A percentile compares a stretch with the other conserved stretches of the same genome.
Evolutionary conservation across 92 coral and sea anemone species (phyloP).

Genomic region (Epizoanthus ramosus): DNA sequence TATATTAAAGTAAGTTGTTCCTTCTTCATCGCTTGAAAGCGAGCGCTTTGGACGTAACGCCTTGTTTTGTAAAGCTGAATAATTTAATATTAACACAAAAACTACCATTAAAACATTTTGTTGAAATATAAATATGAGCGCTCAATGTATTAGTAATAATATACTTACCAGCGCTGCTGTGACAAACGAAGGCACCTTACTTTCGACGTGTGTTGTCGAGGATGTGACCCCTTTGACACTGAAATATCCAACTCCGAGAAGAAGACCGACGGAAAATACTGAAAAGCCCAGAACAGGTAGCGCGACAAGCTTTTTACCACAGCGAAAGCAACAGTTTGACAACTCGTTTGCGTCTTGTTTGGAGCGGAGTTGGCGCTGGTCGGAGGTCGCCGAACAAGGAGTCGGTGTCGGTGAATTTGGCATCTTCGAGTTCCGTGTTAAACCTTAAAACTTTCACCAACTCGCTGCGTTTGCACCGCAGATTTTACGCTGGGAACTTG

Average conservation of each 20-base stretch:
- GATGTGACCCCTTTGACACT: slow-evolving; percentile 70
- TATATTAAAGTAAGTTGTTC: too few species aligned
- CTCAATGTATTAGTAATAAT: neutral
- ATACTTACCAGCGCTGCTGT: slow-evolving; percentile 75
- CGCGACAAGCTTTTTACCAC: slow-evolving; percentile 66
- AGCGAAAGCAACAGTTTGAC: slow-evolving; percentile 58
- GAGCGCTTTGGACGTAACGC: neutral
- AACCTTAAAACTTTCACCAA: neutral
- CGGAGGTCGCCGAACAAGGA: neutral
- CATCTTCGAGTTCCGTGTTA: slow-evolving; percentile 11
- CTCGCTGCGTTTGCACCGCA: neutral
- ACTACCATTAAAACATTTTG: neutral
- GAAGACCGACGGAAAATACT: slow-evolving; percentile 71
- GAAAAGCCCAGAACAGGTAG: slow-evolving; percentile 72
- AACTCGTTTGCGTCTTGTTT: neutral
- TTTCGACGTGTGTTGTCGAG: slow-evolving; percentile 67
- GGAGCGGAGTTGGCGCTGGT: slow-evolving; percentile 1
- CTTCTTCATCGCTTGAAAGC: too few species aligned
- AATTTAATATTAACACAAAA: neutral
- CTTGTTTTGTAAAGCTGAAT: neutral
- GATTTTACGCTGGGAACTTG: slow-evolving; percentile 10
- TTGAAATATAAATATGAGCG: too few species aligned
- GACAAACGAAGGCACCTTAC: slow-evolving; percentile 63
- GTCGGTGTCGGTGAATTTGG: slow-evolving; percentile 11
- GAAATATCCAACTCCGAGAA: slow-evolving; percentile 75